Percentiles rank a stretch among this genome's conserved stretches.
These are phyloP conservation scores for Toxonevra muliebris DNA, from an alignment of 2,888 invertebrate genomes.

Conservation along the genomic window DNA sequence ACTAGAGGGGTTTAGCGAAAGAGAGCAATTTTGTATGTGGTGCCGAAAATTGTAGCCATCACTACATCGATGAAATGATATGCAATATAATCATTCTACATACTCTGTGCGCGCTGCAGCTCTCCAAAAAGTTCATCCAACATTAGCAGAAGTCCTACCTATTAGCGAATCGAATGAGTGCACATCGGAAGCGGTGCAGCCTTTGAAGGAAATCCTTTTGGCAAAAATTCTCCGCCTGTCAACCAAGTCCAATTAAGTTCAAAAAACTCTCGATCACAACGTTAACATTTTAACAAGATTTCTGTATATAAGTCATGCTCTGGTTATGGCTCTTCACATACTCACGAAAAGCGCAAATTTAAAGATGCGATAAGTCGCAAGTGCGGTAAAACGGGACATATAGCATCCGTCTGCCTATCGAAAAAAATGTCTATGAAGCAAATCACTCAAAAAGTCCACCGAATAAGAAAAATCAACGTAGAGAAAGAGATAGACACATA, in stretches of 20 bases:
- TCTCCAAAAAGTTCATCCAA: slow-evolving; percentile 36
- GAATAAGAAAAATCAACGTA: too few species aligned
- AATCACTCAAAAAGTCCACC: too few species aligned
- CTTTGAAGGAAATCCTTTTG: slow-evolving; percentile 16
- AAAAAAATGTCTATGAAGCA: too few species aligned
- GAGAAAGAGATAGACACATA: too few species aligned
- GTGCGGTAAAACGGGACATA: slow-evolving; percentile 34
- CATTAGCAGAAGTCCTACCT: slow-evolving; percentile 28
- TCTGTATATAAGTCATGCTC: slow-evolving; percentile 31
- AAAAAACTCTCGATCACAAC: too few species aligned
- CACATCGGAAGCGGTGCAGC: slow-evolving; percentile 2
- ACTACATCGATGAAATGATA: slow-evolving; percentile 39
- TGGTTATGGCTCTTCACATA: slow-evolving; percentile 34
- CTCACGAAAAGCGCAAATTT: slow-evolving; percentile 33
- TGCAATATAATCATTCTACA: slow-evolving; percentile 31
- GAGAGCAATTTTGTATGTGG: slow-evolving; percentile 35
- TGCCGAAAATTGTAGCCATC: slow-evolving; percentile 28
- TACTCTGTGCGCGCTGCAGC: slow-evolving; percentile 33
- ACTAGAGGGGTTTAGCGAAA: slow-evolving; percentile 38
- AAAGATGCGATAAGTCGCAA: slow-evolving; percentile 32
- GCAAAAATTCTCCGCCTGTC: too few species aligned
- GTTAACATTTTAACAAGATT: too few species aligned
- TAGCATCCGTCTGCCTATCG: slow-evolving; percentile 31
- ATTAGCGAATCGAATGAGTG: slow-evolving; percentile 8
- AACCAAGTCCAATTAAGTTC: too few species aligned